Conservation (phyloP, 2,797 vertebrate genomes). For the Arnoldichthys spilopterus region DNA sequence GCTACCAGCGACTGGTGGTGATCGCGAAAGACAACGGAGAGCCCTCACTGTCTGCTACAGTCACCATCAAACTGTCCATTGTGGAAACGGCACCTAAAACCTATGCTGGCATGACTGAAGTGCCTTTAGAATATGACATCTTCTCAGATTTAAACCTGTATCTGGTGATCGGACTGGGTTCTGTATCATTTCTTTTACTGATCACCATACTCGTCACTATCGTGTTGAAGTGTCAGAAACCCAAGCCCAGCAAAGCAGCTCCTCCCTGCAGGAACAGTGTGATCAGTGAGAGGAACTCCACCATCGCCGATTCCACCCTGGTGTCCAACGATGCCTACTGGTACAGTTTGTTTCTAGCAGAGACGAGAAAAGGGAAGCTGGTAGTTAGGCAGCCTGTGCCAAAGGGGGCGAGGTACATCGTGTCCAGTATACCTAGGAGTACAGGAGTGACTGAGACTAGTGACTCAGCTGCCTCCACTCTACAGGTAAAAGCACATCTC, state of each 20-base stretch:
- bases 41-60: conserved; percentile 61
- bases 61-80: conserved; percentile 63
- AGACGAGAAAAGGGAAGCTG: conserved; percentile 55
- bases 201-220: conserved; percentile 69
- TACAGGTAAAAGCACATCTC: conserved; percentile 16
- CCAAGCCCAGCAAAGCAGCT: conserved; percentile 63
- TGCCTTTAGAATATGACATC: conserved; percentile 30
- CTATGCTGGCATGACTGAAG: conserved; percentile 27
- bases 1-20: too few relatives aligned
- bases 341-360: conserved; percentile 66
- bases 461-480: conserved; percentile 62
- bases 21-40: too few relatives aligned
- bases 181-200: conserved; percentile 63
- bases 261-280: conserved; percentile 57
- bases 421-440: conserved; percentile 70
- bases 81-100: conserved; percentile 50
- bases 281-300: conserved; percentile 51
- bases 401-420: conserved; percentile 68
- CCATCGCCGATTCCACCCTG: conserved; percentile 52
- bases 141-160: conserved; percentile 23
- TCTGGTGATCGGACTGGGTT: conserved; percentile 68
- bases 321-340: conserved; percentile 61
- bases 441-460: conserved; percentile 66
- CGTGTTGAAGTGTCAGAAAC: conserved; percentile 54
- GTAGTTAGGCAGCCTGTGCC: conserved; percentile 67